phyloP scores from a whole-genome alignment of 2,888 invertebrate genomes.

The Aleiodes leptofemur region DNA sequence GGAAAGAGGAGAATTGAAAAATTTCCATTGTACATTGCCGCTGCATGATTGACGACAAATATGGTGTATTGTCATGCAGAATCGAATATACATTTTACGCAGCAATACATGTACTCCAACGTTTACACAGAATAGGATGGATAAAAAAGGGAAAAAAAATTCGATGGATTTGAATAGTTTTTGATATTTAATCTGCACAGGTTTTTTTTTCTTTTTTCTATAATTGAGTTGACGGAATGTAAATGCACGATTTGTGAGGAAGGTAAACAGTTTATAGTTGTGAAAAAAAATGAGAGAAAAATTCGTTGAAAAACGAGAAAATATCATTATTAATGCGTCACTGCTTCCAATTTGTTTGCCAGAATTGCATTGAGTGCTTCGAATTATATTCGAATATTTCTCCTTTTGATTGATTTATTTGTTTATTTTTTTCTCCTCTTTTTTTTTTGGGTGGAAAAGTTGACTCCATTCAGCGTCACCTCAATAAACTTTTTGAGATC shows the following conservation, averaged over 20 bases:
- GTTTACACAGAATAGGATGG: constrained; percentile 2
- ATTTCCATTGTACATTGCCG: constrained; percentile 6
- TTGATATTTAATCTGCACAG: constrained; percentile 3
- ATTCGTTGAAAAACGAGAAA: neutral
- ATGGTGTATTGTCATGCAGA: constrained; percentile 28
- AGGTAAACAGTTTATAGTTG: constrained; percentile 19
- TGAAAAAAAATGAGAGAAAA: constrained; percentile 6
- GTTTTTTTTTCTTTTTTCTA: constrained; percentile 13
- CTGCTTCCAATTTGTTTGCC: neutral
- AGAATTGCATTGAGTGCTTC: neutral
- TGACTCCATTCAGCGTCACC: neutral
- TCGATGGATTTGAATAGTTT: neutral
- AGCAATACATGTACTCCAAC: constrained; percentile 4
- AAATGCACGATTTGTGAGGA: constrained; percentile 9
- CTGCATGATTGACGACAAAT: constrained; percentile 29
- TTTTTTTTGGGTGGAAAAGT: neutral
- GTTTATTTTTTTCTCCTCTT: neutral
- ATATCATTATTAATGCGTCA: neutral
- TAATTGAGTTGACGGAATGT: constrained; percentile 21
- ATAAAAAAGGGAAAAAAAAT: constrained; percentile 6
- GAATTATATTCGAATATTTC: too few species aligned
- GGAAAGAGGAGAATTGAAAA: neutral
- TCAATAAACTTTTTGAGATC: neutral
- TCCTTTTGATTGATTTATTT: neutral
- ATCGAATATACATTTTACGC: constrained; percentile 27